phyloP scores from a whole-genome alignment of 2,113 vertebrate species.

The Gymnocephalus cernua region DNA sequence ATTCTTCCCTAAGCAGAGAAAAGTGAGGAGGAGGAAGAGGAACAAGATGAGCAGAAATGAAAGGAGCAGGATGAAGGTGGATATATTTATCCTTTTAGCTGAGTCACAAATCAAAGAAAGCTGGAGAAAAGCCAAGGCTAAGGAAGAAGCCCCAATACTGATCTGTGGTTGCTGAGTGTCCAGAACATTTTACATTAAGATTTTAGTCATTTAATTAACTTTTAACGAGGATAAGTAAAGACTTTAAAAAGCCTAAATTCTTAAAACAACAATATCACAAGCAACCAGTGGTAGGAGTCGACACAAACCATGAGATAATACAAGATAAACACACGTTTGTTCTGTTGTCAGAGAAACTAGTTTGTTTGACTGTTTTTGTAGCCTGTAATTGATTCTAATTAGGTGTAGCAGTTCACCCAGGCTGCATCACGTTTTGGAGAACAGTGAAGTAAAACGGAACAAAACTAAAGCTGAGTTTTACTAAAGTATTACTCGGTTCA shows the following conservation, averaged over 20 bases:
- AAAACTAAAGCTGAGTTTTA: slow-evolving; percentile 17
- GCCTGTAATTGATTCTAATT: slow-evolving; percentile 40
- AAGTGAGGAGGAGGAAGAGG: slow-evolving; percentile 37
- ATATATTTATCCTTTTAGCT: slow-evolving; percentile 58
- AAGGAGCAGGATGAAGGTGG: slow-evolving; percentile 39
- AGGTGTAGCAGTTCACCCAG: slow-evolving; percentile 21
- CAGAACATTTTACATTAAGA: not conserved
- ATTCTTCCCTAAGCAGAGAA: slow-evolving; percentile 12
- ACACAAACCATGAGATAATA: not conserved
- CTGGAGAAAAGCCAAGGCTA: slow-evolving; percentile 15
- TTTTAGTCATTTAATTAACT: slow-evolving; percentile 1
- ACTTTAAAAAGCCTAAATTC: slow-evolving; percentile 5
- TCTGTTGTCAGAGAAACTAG: slow-evolving; percentile 50
- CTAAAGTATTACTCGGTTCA: slow-evolving; percentile 42
- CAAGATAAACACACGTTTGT: slow-evolving; percentile 32
- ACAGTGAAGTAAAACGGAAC: slow-evolving; percentile 38
- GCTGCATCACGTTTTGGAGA: slow-evolving; percentile 49
- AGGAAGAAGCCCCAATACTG: not conserved
- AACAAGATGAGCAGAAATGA: slow-evolving; percentile 40
- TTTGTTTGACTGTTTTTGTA: slow-evolving; percentile 24
- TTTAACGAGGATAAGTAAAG: not conserved
- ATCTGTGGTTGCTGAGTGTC: slow-evolving; percentile 20
- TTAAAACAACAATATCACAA: slow-evolving; percentile 9
- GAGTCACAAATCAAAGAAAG: slow-evolving; percentile 57
- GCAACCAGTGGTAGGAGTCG: slow-evolving; percentile 6